These are phyloP conservation scores for Corythoichthys haematopterus DNA, from an alignment of 2,113 vertebrate species.

Conservation along the genomic window DNA sequence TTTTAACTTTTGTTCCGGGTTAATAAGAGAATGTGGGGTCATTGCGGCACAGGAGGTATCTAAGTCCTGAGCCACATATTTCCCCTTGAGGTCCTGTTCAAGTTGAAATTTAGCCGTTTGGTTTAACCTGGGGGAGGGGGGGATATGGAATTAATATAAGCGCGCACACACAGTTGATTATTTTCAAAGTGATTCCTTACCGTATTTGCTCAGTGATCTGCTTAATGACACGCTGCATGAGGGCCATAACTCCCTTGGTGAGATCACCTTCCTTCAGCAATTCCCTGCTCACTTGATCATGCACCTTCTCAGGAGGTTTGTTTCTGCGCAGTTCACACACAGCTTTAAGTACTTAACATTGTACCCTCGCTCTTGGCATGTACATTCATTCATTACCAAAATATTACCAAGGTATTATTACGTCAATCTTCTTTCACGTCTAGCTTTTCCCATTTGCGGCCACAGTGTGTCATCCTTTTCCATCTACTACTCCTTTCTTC, in stretches of 20 bases:
- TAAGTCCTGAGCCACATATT: constrained; percentile 77
- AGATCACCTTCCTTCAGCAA: constrained; percentile 80
- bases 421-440: too few relatives aligned
- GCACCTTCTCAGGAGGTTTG: constrained; percentile 75
- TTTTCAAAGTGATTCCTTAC: constrained; percentile 51
- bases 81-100: constrained; percentile 85
- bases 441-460: too few relatives aligned
- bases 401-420: background rate
- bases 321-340: constrained; percentile 63
- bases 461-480: too few relatives aligned
- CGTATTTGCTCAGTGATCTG: constrained; percentile 86
- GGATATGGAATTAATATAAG: background rate
- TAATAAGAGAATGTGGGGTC: constrained; percentile 68
- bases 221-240: constrained; percentile 76
- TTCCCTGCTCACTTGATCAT: constrained; percentile 79
- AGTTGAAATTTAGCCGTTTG: constrained; percentile 81
- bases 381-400: background rate
- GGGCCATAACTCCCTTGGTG: constrained; percentile 62
- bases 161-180: background rate
- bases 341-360: background rate
- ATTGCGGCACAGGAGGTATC: constrained; percentile 81
- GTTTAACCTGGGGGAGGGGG: constrained; percentile 71
- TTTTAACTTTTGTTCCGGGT: constrained; percentile 17
- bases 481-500: too few relatives aligned
- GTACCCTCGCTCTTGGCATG: background rate